Percentiles rank a stretch among this genome's conserved stretches.
phyloP scores from a whole-genome alignment of 2,797 vertebrate genomes.

The Siniperca obscura region DNA sequence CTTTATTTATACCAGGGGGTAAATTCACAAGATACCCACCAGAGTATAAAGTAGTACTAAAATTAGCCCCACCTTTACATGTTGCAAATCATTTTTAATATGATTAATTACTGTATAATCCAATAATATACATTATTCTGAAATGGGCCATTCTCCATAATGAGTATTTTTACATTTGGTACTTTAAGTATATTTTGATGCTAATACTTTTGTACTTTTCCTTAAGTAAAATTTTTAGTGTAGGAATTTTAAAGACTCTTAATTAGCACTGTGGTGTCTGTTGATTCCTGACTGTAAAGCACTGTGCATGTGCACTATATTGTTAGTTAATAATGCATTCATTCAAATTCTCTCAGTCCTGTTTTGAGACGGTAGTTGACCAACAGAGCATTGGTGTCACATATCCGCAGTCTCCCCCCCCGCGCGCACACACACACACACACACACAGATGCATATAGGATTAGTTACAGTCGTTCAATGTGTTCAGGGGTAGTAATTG shows the following conservation, averaged over 20 bases:
- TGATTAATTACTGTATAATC: no score
- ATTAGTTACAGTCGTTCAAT: constrained; percentile 10
- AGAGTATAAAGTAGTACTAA: no score
- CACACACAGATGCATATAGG: not conserved
- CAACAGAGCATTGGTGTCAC: not conserved
- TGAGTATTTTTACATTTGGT: no score
- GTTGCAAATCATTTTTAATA: no score
- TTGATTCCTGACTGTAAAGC: constrained; percentile 29
- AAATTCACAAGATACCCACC: no score
- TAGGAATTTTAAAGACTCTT: constrained; percentile 13
- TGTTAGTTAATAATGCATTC: constrained; percentile 15
- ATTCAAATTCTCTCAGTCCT: constrained; percentile 12
- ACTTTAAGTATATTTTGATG: no score
- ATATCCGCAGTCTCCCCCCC: not conserved
- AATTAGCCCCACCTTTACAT: no score
- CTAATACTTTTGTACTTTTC: no score
- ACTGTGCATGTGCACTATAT: not conserved
- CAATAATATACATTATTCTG: no score
- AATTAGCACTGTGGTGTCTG: constrained; percentile 37
- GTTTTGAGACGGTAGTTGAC: constrained; percentile 1
- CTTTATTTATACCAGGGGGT: no score
- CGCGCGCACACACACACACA: constrained; percentile 4
- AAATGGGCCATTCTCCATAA: no score
- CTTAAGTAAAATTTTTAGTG: no score
- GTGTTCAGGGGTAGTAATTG: constrained; percentile 31